Evolutionary conservation across 2,888 invertebrate species (phyloP), one percentile per base, ranked within the genome.

Genomic region (Stenichneumon culpator): DNA sequence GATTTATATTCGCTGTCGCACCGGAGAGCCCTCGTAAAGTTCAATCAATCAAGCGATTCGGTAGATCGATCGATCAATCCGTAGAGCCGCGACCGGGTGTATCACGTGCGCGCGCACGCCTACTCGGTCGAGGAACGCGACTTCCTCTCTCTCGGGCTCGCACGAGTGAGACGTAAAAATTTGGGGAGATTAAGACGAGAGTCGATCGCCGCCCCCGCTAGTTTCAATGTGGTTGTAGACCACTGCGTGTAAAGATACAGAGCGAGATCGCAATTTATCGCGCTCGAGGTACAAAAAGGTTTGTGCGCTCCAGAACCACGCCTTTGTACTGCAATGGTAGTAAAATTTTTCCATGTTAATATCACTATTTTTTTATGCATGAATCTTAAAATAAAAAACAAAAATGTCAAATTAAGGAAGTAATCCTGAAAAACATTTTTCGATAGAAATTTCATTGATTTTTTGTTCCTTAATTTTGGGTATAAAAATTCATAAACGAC

Each of bases 11-110:
- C 72, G 57, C 57, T 77, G 73, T 80, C 79, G 60, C 74, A 65
- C 14, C 69, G 57, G 72, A 72, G 70, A 79, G 44, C 80, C 78
- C 84, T 78, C 72, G 78, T 79, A 69, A 79, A 83, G 83, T 86
- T 86, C 44, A 81, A 85, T 86, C 86, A 69, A 86, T 86, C 84
- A 84, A 80, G 65, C 81, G 84, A 83, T 83, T 83, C 67, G 80
- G 52, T 32, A 73, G 73, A 86, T 83, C 81, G 81, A 86, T 86
- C 82, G 69, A 84, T 86, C 84, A 86, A 86, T 84, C 77, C 28
- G 28, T 84, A 74, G 32, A 52, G 54, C 69, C 44, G 14, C 16
- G 44, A 72, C 65, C 65, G 47, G 57, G 32, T 50, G 32, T 50
- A 70, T 32, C 60, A 32, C 60, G 60, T 28, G 44, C 67, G 68